Base-by-base conservation (phyloP, 2,797 vertebrate species). In the Momotus momota region DNA sequence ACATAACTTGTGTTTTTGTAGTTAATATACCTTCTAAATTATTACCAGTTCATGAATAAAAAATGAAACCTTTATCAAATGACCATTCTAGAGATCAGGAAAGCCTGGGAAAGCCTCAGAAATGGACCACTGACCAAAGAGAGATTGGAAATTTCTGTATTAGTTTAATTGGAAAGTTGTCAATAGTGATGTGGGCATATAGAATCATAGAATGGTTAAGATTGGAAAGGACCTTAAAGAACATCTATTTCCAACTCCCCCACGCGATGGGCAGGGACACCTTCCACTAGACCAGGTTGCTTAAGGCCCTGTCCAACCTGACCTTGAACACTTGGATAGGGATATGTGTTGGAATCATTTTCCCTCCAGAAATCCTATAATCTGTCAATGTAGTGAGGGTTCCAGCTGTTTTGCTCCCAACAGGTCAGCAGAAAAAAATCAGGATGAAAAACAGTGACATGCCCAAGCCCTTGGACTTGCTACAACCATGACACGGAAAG, bases 391-490 rank as follows among this genome's bases (percentile, higher is more conserved):
- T 9, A 57, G 33, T 46, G 38, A 78, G 41, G 7, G 11, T 60
- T 86, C 64, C 83, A 26, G 8, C 35, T 73, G 5, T 43, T 19
- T n/a, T 79, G 14, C 31, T 89, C 23, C 51, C 35, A 80, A 38
- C 11, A 73, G 6, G 19, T 33, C 26, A 72, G 31, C 6, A 75
- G 60, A 82, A 90, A 54, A 46, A 66, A 25, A 0, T 18, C 14
- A 17, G 29, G 26, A 57, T 72, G 11, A 67, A 64, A 86, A 88
- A 45, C 4, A 21, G 6, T 7, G 77, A 64, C 14, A 65, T 54
- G 5, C 2, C 4, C 9, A 71, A 84, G 8, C 7, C n/a, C 1
- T 0, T 14, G 23, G 33, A n/a, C 2, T 26, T 73, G 6, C 54
- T 33, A 8, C 48, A 27, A 13, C 3, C 17, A 6, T 31, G 18